Conservation (phyloP, 1,140 invertebrate species). For the Drosophila athabasca region DNA sequence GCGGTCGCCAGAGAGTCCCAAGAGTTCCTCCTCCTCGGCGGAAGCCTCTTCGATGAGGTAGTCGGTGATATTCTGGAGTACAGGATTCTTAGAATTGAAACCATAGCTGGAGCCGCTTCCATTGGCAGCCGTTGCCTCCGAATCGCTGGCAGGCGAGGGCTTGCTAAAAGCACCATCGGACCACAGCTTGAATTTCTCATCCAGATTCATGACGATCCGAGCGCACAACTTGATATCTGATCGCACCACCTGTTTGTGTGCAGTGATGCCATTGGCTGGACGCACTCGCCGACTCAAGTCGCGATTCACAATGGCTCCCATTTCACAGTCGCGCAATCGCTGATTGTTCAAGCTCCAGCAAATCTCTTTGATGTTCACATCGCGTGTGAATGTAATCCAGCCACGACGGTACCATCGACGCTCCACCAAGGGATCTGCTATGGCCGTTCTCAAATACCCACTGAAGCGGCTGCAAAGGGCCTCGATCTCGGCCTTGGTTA, state of each 20-base stretch:
- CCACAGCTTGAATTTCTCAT: slow-evolving; percentile 94
- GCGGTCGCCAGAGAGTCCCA: slow-evolving; percentile 89
- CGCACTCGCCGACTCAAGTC: slow-evolving; percentile 96
- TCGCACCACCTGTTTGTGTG: slow-evolving; percentile 94
- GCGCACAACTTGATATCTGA: slow-evolving; percentile 97
- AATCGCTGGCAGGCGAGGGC: slow-evolving; percentile 62
- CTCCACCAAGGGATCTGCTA: slow-evolving; percentile 98
- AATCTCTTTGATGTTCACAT: slow-evolving; percentile 99
- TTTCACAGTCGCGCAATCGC: slow-evolving; percentile 92
- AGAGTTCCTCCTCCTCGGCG: slow-evolving; percentile 98
- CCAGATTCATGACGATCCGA: slow-evolving; percentile 97
- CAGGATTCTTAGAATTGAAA: slow-evolving; percentile 95
- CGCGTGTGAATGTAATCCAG: slow-evolving; percentile 98
- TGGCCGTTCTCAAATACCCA: slow-evolving; percentile 97
- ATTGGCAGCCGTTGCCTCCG: slow-evolving; percentile 80
- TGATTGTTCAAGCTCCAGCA: slow-evolving; percentile 99
- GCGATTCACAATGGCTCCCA: slow-evolving; percentile 96
- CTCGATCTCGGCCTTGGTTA: slow-evolving; percentile 98
- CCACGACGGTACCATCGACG: slow-evolving; percentile 97
- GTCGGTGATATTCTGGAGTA: slow-evolving; percentile 98
- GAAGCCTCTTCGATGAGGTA: slow-evolving; percentile 99
- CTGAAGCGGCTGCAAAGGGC: slow-evolving; percentile 97
- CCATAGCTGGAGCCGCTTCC: slow-evolving; percentile 86
- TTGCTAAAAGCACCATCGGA: slow-evolving; percentile 4
- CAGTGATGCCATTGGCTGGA: slow-evolving; percentile 95